Evolutionary conservation across 2,888 invertebrate species (phyloP).

Genomic region (Sarcophaga subvicina): DNA sequence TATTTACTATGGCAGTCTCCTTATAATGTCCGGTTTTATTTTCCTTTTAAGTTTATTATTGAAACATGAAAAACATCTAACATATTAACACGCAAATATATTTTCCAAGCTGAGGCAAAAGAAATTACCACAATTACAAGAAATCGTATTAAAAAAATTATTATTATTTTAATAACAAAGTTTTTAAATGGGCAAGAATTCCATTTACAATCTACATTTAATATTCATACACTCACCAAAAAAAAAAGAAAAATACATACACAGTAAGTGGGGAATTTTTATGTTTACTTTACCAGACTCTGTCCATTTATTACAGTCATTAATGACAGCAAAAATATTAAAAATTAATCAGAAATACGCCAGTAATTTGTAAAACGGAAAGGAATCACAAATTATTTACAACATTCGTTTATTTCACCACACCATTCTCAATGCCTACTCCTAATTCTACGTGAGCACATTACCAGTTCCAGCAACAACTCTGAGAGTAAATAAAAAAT

Average conservation of each 20-base stretch:
- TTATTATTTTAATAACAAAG: background rate
- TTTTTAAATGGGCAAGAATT: too few relatives aligned
- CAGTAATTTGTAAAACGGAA: slow-evolving; percentile 7
- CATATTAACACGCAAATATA: slow-evolving; percentile 3
- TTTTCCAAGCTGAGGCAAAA: too few relatives aligned
- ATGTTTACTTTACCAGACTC: background rate
- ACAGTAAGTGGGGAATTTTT: background rate
- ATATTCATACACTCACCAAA: too few relatives aligned
- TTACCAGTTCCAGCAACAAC: background rate
- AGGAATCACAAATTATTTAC: background rate
- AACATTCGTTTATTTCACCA: background rate
- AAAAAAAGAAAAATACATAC: too few relatives aligned
- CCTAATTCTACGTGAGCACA: too few relatives aligned
- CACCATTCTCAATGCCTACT: background rate
- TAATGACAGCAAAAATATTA: background rate
- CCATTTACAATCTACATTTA: too few relatives aligned
- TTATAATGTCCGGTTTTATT: too few relatives aligned
- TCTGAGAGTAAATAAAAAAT: too few relatives aligned
- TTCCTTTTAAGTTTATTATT: background rate
- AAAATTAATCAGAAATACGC: background rate
- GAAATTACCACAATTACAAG: too few relatives aligned
- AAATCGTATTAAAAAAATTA: background rate
- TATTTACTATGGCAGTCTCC: too few relatives aligned
- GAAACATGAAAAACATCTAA: background rate
- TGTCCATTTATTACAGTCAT: background rate